Evolutionary conservation across 2,888 invertebrate genomes (phyloP).

Genomic region (Meganola albula): DNA sequence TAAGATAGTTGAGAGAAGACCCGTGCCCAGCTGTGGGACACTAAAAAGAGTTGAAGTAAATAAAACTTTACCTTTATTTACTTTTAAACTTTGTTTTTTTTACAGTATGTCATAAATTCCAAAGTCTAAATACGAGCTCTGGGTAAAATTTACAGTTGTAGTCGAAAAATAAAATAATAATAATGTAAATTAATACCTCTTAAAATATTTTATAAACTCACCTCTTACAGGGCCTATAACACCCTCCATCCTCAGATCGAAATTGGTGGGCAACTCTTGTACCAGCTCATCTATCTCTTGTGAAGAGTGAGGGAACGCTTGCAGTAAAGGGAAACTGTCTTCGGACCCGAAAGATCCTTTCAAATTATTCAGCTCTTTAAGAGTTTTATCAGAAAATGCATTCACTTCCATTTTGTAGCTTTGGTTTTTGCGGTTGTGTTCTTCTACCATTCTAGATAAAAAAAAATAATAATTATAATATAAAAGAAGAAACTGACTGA

Average conservation of each 20-base stretch:
- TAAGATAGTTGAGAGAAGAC: too few relatives aligned
- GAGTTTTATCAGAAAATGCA: conserved; percentile 38
- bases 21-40: too few relatives aligned
- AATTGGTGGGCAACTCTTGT: conserved; percentile 31
- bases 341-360: conserved; percentile 22
- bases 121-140: too few relatives aligned
- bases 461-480: too few relatives aligned
- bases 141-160: too few relatives aligned
- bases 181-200: too few relatives aligned
- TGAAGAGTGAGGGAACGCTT: conserved; percentile 29
- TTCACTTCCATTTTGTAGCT: conserved; percentile 39
- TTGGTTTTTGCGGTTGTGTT: conserved; percentile 37
- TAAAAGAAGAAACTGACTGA: too few relatives aligned
- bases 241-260: conserved; percentile 39
- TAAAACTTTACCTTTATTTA: too few relatives aligned
- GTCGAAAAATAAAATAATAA: too few relatives aligned
- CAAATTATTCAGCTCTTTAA: conserved; percentile 29
- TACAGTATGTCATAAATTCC: too few relatives aligned
- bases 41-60: too few relatives aligned
- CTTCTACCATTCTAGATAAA: conserved; percentile 27
- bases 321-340: conserved; percentile 7
- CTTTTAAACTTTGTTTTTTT: too few relatives aligned
- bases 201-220: conserved; percentile 17
- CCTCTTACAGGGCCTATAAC: conserved; percentile 35
- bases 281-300: conserved; percentile 24